These are phyloP conservation scores for Nicator chloris DNA, from an alignment of 2,113 vertebrate genomes.

Conservation along the genomic window DNA sequence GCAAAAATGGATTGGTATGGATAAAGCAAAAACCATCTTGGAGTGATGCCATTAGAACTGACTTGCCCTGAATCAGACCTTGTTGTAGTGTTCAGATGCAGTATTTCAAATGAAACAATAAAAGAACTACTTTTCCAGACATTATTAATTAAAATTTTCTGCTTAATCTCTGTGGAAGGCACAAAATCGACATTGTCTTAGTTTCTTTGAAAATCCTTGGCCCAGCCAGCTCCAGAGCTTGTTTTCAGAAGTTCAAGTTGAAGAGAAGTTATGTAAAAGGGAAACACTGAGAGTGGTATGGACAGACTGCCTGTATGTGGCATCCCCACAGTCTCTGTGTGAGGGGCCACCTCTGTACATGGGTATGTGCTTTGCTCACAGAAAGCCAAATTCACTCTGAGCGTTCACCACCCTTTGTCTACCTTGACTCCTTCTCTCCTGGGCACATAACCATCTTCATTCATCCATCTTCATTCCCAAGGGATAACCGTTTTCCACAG, in stretches of 20 bases:
- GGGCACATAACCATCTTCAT: background rate
- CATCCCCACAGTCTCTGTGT: background rate
- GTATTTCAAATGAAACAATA: background rate
- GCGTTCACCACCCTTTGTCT: background rate
- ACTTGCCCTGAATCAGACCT: background rate
- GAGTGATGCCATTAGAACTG: background rate
- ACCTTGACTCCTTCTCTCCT: background rate
- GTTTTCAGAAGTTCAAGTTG: background rate
- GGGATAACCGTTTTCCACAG: background rate
- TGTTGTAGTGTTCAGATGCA: background rate
- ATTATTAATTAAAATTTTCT: background rate
- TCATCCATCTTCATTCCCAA: background rate
- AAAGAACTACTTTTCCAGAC: background rate
- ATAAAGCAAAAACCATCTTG: background rate
- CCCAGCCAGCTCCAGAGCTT: background rate
- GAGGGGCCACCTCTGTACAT: background rate
- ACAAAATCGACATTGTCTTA: background rate
- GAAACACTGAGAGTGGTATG: background rate
- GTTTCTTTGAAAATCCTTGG: background rate
- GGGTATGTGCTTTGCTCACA: background rate
- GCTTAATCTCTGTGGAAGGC: background rate
- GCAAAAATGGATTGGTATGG: background rate
- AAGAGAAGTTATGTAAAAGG: background rate
- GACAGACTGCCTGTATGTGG: background rate
- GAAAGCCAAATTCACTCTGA: background rate